Evolutionary conservation across 2,113 vertebrate genomes (phyloP), one percentile per base, ranked within the genome.

Genomic region (Arenaria interpres): DNA sequence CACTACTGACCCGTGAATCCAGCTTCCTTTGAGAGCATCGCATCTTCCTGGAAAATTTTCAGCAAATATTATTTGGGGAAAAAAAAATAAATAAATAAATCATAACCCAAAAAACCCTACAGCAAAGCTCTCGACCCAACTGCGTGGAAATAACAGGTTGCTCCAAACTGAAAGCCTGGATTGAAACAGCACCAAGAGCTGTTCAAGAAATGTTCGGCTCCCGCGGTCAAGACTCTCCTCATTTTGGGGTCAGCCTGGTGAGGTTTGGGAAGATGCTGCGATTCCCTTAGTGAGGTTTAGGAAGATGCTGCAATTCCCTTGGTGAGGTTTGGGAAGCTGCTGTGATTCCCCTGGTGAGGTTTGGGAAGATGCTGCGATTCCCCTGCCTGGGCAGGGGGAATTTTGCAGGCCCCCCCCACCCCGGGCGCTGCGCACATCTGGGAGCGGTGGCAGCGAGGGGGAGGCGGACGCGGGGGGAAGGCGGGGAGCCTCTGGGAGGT

Each of bases 401-500:
- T 79, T 85, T 79, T 79, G 56, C 91, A 93, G 57, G 66, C 41
- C 14, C 41, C 41, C 41, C 41, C 10, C 71, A 60, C 39, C 3
- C 10, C 9, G 20, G 1, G 45, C 10, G 1, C 73, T 3, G 91
- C 6, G 4, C 89, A 87, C 94, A 96, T 91, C 96, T 96, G 96
- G 95, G 79, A 95, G 53, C 4, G 1, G 57, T 89, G 81, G 85
- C 91, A 94, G 41, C 1, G 48, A 82, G 95, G 81, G 51, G 86
- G 92, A 93, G 91, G 82, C 28, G 3, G 57, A 35, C 3, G 18
- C 39, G 92, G 87, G 84, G 89, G 74, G 81, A 76, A 96, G 87
- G 86, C 32, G 41, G 73, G 53, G 82, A 91, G 74, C 93, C 83
- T 88, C 82, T 60, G 91, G 83, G 90, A 94, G 91, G 85, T 88